Percentiles rank a stretch among this genome's conserved stretches.
These are phyloP conservation scores for Frankliniella fusca DNA, from an alignment of 2,888 invertebrate genomes.

Conservation along the genomic window DNA sequence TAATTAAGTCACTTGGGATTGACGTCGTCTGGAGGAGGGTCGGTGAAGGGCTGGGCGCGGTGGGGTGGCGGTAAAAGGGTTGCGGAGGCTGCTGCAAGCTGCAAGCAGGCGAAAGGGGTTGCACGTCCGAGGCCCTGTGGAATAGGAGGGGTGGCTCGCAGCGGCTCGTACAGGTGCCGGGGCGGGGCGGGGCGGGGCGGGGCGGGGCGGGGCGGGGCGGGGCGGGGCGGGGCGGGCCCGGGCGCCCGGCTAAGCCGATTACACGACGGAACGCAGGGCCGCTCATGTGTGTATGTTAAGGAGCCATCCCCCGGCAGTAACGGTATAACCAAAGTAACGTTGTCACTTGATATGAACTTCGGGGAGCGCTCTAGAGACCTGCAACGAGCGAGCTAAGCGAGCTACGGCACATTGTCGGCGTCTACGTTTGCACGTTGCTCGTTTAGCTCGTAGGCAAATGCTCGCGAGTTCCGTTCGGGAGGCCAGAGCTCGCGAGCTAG, in stretches of 20 bases:
- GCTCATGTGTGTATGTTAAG: constrained; percentile 15
- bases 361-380: too few relatives aligned
- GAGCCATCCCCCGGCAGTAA: background rate
- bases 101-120: background rate
- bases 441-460: too few relatives aligned
- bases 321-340: too few relatives aligned
- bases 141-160: background rate
- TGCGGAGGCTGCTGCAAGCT: background rate
- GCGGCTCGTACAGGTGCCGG: background rate
- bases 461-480: too few relatives aligned
- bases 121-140: background rate
- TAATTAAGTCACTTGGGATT: constrained; percentile 17
- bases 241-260: constrained; percentile 2
- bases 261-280: background rate
- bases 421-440: too few relatives aligned
- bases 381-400: too few relatives aligned
- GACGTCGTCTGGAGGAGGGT: background rate
- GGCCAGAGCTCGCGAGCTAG: too few relatives aligned
- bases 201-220: background rate
- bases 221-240: background rate
- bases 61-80: background rate
- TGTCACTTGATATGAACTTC: too few relatives aligned
- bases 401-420: too few relatives aligned
- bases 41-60: background rate
- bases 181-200: background rate